Base-by-base conservation (phyloP, 2,888 invertebrate genomes). In the Hylaea fasciaria region DNA sequence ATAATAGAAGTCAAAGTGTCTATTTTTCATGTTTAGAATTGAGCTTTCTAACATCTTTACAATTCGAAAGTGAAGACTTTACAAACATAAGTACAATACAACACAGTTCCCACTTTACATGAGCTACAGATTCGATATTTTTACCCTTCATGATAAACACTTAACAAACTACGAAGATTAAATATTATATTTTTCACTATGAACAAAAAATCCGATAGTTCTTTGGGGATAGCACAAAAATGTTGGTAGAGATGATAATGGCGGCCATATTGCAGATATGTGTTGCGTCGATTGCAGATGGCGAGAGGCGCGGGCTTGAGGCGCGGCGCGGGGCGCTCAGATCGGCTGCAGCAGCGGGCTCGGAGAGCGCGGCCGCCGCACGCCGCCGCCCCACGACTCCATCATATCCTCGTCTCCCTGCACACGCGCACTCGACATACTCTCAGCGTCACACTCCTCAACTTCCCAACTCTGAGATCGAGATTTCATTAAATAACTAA, bases 401-500 rank as follows among this genome's bases (percentile, higher is more conserved):
- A 93, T 93, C 93, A 93, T 91, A 93, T 93, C 91, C 93, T 93
- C 93, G 93, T 93, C 92, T 93, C 93, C 93, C 93, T 93, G 91
- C 85, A 91, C 91, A 91, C 87, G 91, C 78, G 89, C 85, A 92
- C 91, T 91, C 91, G 91, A 92, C 91, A 91, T 92, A 91, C 91
- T 91, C 90, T 91, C 91, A 87, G 89, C 91, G 76, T 91, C 91
- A 89, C 86, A 91, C 86, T 87, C 89, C 85, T 88, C 90, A 90
- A 90, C 89, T 87, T 91, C 91, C 90, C 89, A 91, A 89, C 86
- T 91, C 91, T 91, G 91, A 90, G 90, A 89, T 84, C 89, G 91
- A 91, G 89, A 89, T 85, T 85, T 87, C 82, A 85, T 89, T 87
- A 85, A 86, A 66, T 70, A 68, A 70, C 68, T 70, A 70, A 64